Base-by-base conservation (phyloP, 2,113 vertebrate genomes). In the Coptodon rendalli region DNA sequence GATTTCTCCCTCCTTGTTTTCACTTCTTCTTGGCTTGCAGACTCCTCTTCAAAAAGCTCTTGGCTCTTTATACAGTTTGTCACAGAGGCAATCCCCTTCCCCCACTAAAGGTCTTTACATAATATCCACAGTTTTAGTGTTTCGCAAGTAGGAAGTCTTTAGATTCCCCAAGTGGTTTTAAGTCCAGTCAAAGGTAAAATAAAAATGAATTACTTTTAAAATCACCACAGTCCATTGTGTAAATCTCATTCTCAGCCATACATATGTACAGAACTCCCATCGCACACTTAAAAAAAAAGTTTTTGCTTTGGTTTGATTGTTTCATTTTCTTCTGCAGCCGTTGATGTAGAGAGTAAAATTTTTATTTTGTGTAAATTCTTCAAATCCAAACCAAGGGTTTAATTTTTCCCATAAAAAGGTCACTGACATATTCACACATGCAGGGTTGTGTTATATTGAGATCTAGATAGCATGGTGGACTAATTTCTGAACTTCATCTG, bases 241-340 rank as follows among this genome's bases (percentile, higher is more conserved):
- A 53, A 80, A 73, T 82, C 34, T 66, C 86, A 84, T 83, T 81
- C 34, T 84, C 76, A 85, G 82, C 34, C 66, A 71, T 80, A 78
- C 52, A 31, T 95, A 88, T 94, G 83, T 89, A 93, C 92, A 93
- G 85, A 34, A 6, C 86, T 83, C 52, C 86, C 84, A 89, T 82
- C 90, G 50, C 91, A 94, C 90, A 5, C 63, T 80, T 81, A 76
- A 29, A 76, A 45, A 45, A 63, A 53, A 63, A 80, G 56, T 50
- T 36, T 86, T 90, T 78, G 71, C 93, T 95, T 93, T 94, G 94
- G 95, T 93, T 92, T 87, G 50, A 89, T 91, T 54, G 2, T 79
- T 76, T 54, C 73, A 73, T 57, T 82, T 84, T 59, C 22, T 86
- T 81, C 78, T 53, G 53, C 83, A 53, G 53, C 85, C 9, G 3